These are phyloP conservation scores for Lordiphosa stackelbergi DNA, from an alignment of 1,140 invertebrate genomes.

Conservation along the genomic window DNA sequence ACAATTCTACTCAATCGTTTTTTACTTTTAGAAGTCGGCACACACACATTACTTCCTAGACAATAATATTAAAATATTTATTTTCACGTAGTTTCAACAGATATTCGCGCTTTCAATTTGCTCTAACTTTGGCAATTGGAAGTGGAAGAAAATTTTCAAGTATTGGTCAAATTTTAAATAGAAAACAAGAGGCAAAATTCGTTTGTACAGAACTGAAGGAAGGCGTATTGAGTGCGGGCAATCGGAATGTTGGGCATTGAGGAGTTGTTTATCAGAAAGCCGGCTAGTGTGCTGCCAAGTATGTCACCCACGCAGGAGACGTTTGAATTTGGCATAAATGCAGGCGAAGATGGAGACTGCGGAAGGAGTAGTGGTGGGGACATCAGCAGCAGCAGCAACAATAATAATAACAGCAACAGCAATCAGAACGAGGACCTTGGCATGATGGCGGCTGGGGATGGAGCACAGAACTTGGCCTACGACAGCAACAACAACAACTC, in stretches of 20 bases:
- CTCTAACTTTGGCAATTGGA: slow-evolving; percentile 7
- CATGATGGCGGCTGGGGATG: slow-evolving; percentile 44
- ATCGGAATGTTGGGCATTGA: slow-evolving; percentile 45
- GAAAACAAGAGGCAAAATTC: slow-evolving; percentile 21
- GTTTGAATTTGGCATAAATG: slow-evolving; percentile 49
- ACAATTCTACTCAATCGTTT: slow-evolving; percentile 52
- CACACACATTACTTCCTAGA: slow-evolving; percentile 46
- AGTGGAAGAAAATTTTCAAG: slow-evolving; percentile 55
- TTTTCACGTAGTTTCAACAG: slow-evolving; percentile 9
- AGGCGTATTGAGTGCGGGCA: neutral
- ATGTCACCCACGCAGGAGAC: slow-evolving; percentile 48
- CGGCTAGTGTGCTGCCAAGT: slow-evolving; percentile 35
- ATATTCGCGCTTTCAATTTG: slow-evolving; percentile 14
- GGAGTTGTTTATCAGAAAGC: slow-evolving; percentile 52
- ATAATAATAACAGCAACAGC: slow-evolving; percentile 15
- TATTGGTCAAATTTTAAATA: slow-evolving; percentile 59
- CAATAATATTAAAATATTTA: slow-evolving; percentile 34
- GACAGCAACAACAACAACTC: slow-evolving; percentile 28
- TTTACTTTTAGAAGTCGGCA: slow-evolving; percentile 71
- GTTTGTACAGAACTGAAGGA: slow-evolving; percentile 11
- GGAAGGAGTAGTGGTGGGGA: neutral
- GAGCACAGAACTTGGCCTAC: slow-evolving; percentile 50
- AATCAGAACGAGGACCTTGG: slow-evolving; percentile 33
- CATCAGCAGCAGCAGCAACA: slow-evolving; percentile 21
- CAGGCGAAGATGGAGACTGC: slow-evolving; percentile 21